These are phyloP conservation scores for Scytalopus superciliaris DNA, from an alignment of 2,113 vertebrate genomes.

Conservation along the genomic window DNA sequence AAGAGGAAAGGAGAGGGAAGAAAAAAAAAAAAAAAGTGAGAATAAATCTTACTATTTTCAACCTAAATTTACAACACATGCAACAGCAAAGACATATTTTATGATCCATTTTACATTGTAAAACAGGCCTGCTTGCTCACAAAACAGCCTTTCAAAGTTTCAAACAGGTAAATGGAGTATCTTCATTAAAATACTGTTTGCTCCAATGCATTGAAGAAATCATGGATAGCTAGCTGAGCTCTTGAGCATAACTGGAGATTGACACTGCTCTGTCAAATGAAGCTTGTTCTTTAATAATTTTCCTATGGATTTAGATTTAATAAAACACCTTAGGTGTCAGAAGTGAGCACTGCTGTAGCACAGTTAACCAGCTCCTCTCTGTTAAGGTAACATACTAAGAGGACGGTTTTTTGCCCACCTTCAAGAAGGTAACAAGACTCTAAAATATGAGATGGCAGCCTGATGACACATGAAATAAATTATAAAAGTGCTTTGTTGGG, in stretches of 20 bases:
- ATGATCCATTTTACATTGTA: not conserved
- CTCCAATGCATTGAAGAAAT: not conserved
- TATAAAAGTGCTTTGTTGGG: rapidly evolving
- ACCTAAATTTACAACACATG: not conserved
- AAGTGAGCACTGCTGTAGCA: not conserved
- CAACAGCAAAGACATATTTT: not conserved
- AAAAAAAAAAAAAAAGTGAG: not conserved
- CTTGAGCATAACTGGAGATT: not conserved
- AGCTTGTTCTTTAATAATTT: not conserved
- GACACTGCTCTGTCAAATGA: not conserved
- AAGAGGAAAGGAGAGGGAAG: not conserved
- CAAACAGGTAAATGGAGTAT: not conserved
- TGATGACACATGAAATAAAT: not conserved
- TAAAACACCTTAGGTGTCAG: not conserved
- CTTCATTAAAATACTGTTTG: not conserved
- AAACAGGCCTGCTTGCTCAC: not conserved
- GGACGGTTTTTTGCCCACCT: not conserved
- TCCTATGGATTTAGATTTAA: not conserved
- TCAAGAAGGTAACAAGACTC: not conserved
- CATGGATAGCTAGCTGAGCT: not conserved
- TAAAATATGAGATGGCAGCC: not conserved
- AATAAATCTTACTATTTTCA: not conserved
- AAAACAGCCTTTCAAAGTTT: not conserved
- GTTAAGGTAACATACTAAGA: not conserved
- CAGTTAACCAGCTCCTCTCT: not conserved